phyloP scores from a whole-genome alignment of 2,888 invertebrate species.

The Plagiodera versicolora region DNA sequence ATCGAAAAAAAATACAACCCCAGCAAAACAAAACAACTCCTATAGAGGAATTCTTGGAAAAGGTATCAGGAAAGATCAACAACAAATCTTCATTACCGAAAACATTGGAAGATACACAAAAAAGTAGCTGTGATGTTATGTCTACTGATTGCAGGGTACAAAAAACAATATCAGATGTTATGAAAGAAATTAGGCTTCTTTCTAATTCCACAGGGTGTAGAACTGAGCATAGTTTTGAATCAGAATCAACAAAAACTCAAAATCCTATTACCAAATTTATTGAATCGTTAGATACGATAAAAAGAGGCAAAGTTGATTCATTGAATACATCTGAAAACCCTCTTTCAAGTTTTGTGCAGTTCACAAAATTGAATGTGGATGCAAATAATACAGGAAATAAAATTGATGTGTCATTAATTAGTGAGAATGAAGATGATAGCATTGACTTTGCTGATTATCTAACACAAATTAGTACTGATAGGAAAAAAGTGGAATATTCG shows the following conservation, averaged over 20 bases:
- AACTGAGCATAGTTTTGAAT: neutral
- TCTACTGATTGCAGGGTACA: neutral
- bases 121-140: neutral
- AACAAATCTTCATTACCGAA: neutral
- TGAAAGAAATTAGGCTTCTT: neutral
- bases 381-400: neutral
- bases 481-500: too few relatives aligned
- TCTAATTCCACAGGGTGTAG: neutral
- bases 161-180: neutral
- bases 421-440: neutral
- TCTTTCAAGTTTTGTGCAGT: neutral
- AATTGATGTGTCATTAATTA: neutral
- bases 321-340: neutral
- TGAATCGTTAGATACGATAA: neutral
- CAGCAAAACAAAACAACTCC: too few relatives aligned
- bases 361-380: neutral
- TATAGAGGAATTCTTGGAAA: slow-evolving; percentile 1
- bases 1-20: neutral
- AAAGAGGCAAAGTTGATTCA: neutral
- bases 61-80: neutral
- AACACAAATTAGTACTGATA: neutral
- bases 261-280: neutral
- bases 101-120: neutral
- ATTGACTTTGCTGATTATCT: slow-evolving; percentile 2
- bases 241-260: neutral